A percentile compares a stretch with the other conserved stretches of the same genome.
Conservation (phyloP, 92 coral and sea anemone genomes). For the Palythoa grandiflora region DNA sequence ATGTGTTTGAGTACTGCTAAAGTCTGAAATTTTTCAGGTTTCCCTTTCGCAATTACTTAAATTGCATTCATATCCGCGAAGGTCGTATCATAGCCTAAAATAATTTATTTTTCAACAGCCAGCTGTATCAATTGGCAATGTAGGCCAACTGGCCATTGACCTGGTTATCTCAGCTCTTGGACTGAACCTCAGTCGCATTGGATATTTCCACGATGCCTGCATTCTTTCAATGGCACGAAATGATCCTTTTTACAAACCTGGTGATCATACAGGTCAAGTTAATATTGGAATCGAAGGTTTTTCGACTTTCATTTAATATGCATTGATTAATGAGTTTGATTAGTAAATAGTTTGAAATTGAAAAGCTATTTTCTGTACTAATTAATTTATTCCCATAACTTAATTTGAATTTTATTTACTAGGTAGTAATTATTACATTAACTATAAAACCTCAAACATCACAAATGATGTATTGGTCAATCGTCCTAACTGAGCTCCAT, state of each 20-base stretch:
- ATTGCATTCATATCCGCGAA: too few relatives aligned
- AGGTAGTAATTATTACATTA: too few relatives aligned
- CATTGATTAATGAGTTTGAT: too few relatives aligned
- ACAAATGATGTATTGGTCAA: too few relatives aligned
- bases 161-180: slow-evolving; percentile 77
- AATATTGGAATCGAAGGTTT: slow-evolving; percentile 92
- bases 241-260: slow-evolving; percentile 82
- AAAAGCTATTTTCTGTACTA: too few relatives aligned
- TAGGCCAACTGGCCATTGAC: slow-evolving; percentile 93
- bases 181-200: slow-evolving; percentile 63
- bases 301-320: not conserved
- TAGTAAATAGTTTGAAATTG: too few relatives aligned
- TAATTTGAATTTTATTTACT: too few relatives aligned
- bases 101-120: slow-evolving; percentile 65
- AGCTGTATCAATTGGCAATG: slow-evolving; percentile 97
- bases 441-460: too few relatives aligned
- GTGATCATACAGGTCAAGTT: slow-evolving; percentile 65
- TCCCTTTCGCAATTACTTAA: not conserved
- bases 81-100: too few relatives aligned
- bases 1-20: too few relatives aligned
- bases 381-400: too few relatives aligned
- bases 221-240: slow-evolving; percentile 91
- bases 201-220: slow-evolving; percentile 84
- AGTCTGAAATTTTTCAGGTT: not conserved
- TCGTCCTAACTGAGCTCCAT: too few relatives aligned